These are phyloP conservation scores for Eulemur mongoz DNA, from an alignment of 2,797 vertebrate genomes.

Conservation along the genomic window DNA sequence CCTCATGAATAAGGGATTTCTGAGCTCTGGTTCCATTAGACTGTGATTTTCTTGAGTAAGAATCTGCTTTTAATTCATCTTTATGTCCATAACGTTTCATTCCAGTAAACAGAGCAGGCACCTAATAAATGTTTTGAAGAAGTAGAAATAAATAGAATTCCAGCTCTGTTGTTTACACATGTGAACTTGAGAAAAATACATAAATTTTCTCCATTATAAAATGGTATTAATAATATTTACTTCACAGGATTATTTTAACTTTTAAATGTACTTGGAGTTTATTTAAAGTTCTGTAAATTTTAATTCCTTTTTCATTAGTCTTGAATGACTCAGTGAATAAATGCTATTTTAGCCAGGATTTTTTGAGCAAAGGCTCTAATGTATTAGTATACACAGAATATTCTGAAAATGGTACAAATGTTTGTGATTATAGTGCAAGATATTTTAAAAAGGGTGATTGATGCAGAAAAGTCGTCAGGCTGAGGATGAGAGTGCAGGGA, in stretches of 20 bases:
- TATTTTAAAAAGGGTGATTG: background rate
- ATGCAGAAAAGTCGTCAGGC: background rate
- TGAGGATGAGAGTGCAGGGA: background rate
- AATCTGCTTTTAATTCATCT: background rate
- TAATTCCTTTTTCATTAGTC: constrained; percentile 29
- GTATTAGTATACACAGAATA: background rate
- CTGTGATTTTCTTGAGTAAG: background rate
- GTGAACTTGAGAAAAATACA: background rate
- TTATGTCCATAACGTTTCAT: background rate
- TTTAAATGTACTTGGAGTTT: background rate
- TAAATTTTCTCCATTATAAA: background rate
- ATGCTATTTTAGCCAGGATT: background rate
- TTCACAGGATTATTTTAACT: constrained; percentile 11
- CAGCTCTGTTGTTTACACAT: background rate
- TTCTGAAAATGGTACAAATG: background rate
- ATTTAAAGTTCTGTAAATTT: background rate
- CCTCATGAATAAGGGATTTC: background rate
- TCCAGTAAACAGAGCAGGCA: background rate
- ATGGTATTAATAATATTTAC: background rate
- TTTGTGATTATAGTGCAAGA: background rate
- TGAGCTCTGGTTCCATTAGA: background rate
- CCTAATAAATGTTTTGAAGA: background rate
- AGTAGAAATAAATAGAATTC: background rate
- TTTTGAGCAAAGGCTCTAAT: background rate
- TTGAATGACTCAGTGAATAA: constrained; percentile 1